Base-by-base conservation (phyloP, 2,797 vertebrate species). In the Sitta carolinensis region DNA sequence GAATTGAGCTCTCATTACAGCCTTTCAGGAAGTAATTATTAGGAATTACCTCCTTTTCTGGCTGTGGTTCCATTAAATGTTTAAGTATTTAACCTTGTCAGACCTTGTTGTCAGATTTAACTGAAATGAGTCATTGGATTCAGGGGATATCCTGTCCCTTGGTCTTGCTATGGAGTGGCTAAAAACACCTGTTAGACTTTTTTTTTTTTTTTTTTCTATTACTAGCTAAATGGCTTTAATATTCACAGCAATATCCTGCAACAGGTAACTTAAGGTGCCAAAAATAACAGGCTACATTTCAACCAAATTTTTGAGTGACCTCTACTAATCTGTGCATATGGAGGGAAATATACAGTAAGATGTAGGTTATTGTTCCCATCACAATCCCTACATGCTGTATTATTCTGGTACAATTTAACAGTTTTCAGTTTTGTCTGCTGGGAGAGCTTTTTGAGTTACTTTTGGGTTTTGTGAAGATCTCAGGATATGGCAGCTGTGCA, bases 201-300 rank as follows among this genome's bases (percentile, higher is more conserved):
- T 43, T 8, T 19, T 34, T 0, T 15, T 36, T 38, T 0, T 25
- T 2, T 26, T 80, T 64, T 36, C 1, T 16, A 1, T 61, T 12
- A 5, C 13, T 62, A 8, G 12, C 8, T n/a, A 62, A 73, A 69
- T 47, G 30, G 10, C 22, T 83, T 4, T 7, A 42, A 25, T 25
- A 45, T 38, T 82, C 14, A 15, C 20, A 52, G 14, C 10, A 34
- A 12, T 34, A 34, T 42, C 11, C 38, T 36, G 29, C 27, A 45
- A 23, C 18, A 50, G 25, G 30, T 66, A 18, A 62, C 11, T 76
- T 62, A 34, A 23, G 6, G n/a, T 63, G 25, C 27, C 36, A 50
- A 74, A 90, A 73, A 50, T 13, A 18, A 34, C 19, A 51, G 15
- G 5, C 15, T 94, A 20, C 4, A 5, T 70, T 88, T 36, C 34